Conservation (phyloP, 1,140 invertebrate genomes). For the Odontomachus brunneus region DNA sequence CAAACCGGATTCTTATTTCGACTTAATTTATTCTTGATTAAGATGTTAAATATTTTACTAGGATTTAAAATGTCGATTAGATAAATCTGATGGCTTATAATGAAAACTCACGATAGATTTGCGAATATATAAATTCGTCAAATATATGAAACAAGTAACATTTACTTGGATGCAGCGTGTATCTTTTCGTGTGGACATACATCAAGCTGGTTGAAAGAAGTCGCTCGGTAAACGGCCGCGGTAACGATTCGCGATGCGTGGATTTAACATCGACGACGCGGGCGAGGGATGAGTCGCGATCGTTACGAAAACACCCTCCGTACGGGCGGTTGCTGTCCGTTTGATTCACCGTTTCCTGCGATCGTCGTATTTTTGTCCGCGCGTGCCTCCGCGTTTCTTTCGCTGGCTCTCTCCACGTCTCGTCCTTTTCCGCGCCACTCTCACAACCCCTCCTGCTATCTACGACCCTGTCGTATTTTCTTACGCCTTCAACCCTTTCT, state of each 20-base stretch:
- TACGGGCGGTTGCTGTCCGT: constrained; percentile 76
- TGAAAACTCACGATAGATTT: too few species aligned
- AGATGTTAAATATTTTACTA: too few species aligned
- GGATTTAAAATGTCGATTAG: too few species aligned
- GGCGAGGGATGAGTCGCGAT: constrained; percentile 66
- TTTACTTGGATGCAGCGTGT: too few species aligned
- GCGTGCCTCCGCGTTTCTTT: constrained; percentile 65
- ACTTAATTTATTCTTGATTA: too few species aligned
- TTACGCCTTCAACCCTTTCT: constrained; percentile 43
- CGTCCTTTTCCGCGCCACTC: constrained; percentile 54
- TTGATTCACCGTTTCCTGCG: constrained; percentile 82
- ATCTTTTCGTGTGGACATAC: too few species aligned
- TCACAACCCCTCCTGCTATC: constrained; percentile 37
- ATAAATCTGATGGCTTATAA: too few species aligned
- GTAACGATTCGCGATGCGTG: constrained; percentile 13
- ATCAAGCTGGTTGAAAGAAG: not conserved
- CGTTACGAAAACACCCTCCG: constrained; percentile 71
- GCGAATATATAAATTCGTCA: too few species aligned
- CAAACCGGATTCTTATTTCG: too few species aligned
- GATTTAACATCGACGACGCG: constrained; percentile 31
- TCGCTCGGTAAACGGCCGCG: not conserved
- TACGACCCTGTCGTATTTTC: constrained; percentile 58
- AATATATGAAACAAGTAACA: too few species aligned
- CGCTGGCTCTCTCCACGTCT: constrained; percentile 26
- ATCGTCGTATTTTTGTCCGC: constrained; percentile 78